Conservation (phyloP, 2,888 invertebrate species). For the Palloptera scutellata region DNA sequence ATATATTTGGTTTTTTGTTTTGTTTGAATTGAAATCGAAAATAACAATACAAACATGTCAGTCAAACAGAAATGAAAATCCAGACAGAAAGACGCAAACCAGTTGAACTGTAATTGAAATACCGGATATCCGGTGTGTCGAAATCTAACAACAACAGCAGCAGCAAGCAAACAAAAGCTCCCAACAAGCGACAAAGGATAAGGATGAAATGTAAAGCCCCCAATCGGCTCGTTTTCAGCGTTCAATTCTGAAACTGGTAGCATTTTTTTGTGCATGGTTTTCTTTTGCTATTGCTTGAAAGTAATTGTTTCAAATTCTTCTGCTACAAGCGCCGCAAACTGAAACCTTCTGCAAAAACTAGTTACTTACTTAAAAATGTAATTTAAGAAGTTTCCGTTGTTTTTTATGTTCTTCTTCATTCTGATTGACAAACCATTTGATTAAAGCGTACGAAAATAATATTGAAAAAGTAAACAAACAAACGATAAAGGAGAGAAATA, state of each 20-base stretch:
- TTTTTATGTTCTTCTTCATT: too few species aligned
- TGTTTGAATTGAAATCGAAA: background rate
- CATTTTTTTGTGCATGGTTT: background rate
- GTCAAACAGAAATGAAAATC: background rate
- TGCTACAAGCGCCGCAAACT: too few species aligned
- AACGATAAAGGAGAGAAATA: too few species aligned
- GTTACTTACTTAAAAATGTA: too few species aligned
- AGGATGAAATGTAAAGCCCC: background rate
- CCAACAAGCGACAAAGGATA: background rate
- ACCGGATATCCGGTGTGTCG: conserved; percentile 1
- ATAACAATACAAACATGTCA: background rate
- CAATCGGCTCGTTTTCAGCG: background rate
- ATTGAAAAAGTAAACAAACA: too few species aligned
- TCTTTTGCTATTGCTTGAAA: background rate
- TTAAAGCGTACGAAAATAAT: too few species aligned
- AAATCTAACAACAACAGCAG: background rate
- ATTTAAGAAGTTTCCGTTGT: too few species aligned
- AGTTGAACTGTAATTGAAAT: background rate
- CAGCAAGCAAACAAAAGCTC: background rate
- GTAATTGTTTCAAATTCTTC: too few species aligned
- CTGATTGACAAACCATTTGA: too few species aligned
- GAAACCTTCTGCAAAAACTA: too few species aligned
- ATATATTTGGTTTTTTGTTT: too few species aligned
- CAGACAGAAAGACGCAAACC: background rate
- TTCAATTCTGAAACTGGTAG: background rate